Conservation (phyloP, 2,113 vertebrate species). For the Peromyscus californicus region DNA sequence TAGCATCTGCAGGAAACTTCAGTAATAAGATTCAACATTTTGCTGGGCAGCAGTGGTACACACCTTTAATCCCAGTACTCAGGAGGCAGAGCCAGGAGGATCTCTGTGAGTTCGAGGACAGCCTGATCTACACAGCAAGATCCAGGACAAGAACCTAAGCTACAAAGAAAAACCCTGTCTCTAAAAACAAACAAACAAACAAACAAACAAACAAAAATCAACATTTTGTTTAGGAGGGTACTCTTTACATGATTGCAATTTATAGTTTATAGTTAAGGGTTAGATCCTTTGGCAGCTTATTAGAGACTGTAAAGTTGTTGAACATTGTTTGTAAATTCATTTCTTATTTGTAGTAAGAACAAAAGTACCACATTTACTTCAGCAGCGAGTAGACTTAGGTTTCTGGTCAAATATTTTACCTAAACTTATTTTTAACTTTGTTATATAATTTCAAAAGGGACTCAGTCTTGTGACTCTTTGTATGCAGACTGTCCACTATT, state of each 20-base stretch:
- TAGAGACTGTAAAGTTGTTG: not conserved
- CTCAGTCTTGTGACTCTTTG: not conserved
- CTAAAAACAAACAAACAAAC: no score
- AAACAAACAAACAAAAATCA: not conserved
- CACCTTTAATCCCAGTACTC: no score
- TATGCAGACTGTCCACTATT: not conserved
- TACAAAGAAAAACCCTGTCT: no score
- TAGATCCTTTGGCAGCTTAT: constrained; percentile 23
- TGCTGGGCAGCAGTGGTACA: not conserved
- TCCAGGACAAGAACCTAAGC: no score
- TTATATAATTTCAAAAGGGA: not conserved
- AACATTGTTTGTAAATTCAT: constrained; percentile 25
- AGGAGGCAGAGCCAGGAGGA: no score
- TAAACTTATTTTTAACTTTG: not conserved
- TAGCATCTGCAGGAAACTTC: constrained; percentile 53
- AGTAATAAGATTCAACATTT: not conserved
- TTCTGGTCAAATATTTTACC: not conserved
- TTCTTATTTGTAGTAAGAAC: constrained; percentile 8
- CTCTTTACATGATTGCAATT: not conserved
- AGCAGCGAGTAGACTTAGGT: not conserved
- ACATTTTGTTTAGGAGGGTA: not conserved
- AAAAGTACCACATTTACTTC: not conserved
- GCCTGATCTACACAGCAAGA: no score
- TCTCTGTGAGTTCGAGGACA: no score
- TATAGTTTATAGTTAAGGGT: constrained; percentile 37